Evolutionary conservation across 2,888 invertebrate genomes (phyloP), one percentile per base, ranked within the genome.

Genomic region (Hyles lineata): DNA sequence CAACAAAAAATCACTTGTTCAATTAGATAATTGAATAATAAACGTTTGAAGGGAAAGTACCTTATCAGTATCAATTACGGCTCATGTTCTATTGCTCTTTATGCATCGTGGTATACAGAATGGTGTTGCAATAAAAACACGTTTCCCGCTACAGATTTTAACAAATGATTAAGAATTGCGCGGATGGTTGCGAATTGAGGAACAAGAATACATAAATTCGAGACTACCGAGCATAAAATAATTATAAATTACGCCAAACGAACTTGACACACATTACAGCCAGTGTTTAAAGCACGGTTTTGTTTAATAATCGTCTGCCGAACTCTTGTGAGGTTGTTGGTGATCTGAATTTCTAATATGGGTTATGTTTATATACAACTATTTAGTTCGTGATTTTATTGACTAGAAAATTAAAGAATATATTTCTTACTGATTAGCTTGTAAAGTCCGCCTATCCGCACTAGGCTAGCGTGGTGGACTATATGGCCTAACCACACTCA

Each of bases 191-290:
- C 77, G 74, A 77, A 72, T 76, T 74, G 73, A 74, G 75, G 75
- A 74, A 77, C 72, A 76, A 74, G 62, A 72, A 73, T 75, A 76
- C 77, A 77, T 78, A 78, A 81, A 77, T 76, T 63, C 67, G 75
- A 78, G 71, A 58, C 76, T 73, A 75, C 71, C 70, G 70, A 74
- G 72, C 75, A 74, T 78, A 80, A 83, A 82, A 80, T 80, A 80
- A 83, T 83, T 80, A 74, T 74, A 73, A 62, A 71, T 75, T 72
- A 70, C 63, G 59, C 60, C 69, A 74, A 71, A 72, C 76, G 84
- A 84, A 84, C 87, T 85, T 87, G 87, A 87, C 87, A 85, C 77
- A 80, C 74, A 78, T 86, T 59, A 21, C 43, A 70, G 73, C 72
- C 23, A 73, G 74, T 77, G 59, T 73, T 73, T 23, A 32, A 23